Conservation (phyloP, 2,888 invertebrate genomes). For the Heterodera filipjevi region DNA sequence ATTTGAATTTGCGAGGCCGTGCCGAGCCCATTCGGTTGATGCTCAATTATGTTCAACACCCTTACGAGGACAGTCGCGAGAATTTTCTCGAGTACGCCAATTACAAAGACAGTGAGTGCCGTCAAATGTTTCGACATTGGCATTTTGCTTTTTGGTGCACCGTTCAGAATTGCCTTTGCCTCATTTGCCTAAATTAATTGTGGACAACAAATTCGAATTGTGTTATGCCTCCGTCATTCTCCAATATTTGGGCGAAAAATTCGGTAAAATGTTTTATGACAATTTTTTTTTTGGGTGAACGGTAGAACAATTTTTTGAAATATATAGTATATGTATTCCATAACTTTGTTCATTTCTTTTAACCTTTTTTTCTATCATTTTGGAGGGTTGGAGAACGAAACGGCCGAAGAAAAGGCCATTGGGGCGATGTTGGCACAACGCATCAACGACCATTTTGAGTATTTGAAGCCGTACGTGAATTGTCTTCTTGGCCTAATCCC, state of each 20-base stretch:
- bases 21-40: slow-evolving; percentile 40
- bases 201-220: slow-evolving; percentile 40
- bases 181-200: slow-evolving; percentile 36
- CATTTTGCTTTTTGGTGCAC: not conserved
- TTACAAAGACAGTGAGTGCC: slow-evolving; percentile 36
- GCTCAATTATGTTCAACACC: slow-evolving; percentile 41
- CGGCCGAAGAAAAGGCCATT: slow-evolving; percentile 43
- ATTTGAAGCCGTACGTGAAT: slow-evolving; percentile 40
- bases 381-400: slow-evolving; percentile 36
- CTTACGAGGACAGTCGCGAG: slow-evolving; percentile 41
- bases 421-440: slow-evolving; percentile 39
- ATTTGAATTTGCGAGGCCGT: slow-evolving; percentile 40
- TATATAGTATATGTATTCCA: not conserved
- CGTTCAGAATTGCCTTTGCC: slow-evolving; percentile 38
- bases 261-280: slow-evolving; percentile 26
- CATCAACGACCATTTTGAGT: slow-evolving; percentile 36
- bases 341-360: not conserved
- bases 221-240: slow-evolving; percentile 35
- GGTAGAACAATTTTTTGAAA: not conserved
- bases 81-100: slow-evolving; percentile 41
- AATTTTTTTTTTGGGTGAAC: not conserved
- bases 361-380: not conserved
- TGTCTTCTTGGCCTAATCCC: slow-evolving; percentile 41
- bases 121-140: not conserved
- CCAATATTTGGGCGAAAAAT: slow-evolving; percentile 39